Base-by-base conservation (phyloP, 2,797 vertebrate genomes). In the Rhodeus uyekii region DNA sequence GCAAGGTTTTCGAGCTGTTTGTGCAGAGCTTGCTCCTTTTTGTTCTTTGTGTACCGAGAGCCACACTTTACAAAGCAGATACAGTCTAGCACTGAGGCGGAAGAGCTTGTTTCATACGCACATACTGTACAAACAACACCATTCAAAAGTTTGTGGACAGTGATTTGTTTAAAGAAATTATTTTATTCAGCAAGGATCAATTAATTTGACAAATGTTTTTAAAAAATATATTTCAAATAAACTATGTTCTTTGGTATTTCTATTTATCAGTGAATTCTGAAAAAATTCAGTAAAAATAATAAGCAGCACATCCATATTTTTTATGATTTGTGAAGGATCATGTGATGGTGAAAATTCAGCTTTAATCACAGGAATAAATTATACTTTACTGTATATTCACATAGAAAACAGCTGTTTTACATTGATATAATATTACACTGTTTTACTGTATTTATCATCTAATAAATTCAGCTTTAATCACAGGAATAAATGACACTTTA, bases 1-100 rank as follows among this genome's bases (percentile, higher is more conserved):
- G 50, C 22, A 29, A 64, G 22, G 69, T n/a, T 81, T 65, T 38
- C 22, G 29, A 42, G 34, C 79, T 65, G 36, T 64, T 74, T 38
- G 72, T 74, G 69, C 69, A 55, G 16, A 14, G 44, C 79, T 64
- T 74, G 60, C 58, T 78, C n/a, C 61, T 64, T 78, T n/a, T 64
- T 67, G 44, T 38, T 65, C 48, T 24, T 60, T 60, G 55, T 60
- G 24, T 58, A 58, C 55, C 27, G 24, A 27, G 5, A 58, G 5
- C 2, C 55, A 14, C 55, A 29, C 58, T 34, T 64, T 38, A 38
- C 14, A 78, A 77, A 48, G 12, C 55, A 67, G 27, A 27, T 36
- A 22, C 75, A 64, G 22, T 36, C 60, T 65, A 10, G 50, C 50
- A 27, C 6, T 29, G 60, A 1, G 29, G 29, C 24, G 34, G 24